phyloP scores from a whole-genome alignment of 2,797 vertebrate species.

The Gobionotothen gibberifrons region DNA sequence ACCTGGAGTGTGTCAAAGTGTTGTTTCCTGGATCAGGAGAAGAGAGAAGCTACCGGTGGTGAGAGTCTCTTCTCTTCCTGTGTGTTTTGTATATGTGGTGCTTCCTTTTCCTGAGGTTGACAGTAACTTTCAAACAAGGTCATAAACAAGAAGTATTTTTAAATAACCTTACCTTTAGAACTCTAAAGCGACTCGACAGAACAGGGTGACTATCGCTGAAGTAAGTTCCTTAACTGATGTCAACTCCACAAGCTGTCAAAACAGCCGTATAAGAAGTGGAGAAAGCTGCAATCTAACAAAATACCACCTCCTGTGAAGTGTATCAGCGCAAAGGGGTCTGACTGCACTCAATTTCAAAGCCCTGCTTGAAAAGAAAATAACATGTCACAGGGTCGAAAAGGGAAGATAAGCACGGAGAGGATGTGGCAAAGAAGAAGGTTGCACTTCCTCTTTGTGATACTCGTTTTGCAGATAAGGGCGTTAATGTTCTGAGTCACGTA shows the following conservation, averaged over 20 bases:
- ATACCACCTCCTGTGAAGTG: conserved; percentile 39
- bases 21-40: conserved; percentile 57
- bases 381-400: conserved; percentile 41
- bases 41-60: conserved; percentile 23
- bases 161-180: conserved; percentile 76
- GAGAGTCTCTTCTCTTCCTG: conserved; percentile 36
- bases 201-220: conserved; percentile 49
- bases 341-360: conserved; percentile 41
- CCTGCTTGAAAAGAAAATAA: conserved; percentile 43
- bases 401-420: conserved; percentile 68
- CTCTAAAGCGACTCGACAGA: conserved; percentile 38
- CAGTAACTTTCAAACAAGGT: conserved; percentile 73
- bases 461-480: conserved; percentile 37
- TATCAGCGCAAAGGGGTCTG: conserved; percentile 26
- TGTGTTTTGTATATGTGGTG: conserved; percentile 53
- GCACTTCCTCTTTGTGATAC: conserved; percentile 76
- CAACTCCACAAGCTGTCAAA: conserved; percentile 52
- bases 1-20: conserved; percentile 55
- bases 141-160: conserved; percentile 55
- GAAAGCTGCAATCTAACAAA: conserved; percentile 38
- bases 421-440: conserved; percentile 63
- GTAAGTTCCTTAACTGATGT: conserved; percentile 54
- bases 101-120: conserved; percentile 74
- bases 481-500: conserved; percentile 43
- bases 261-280: conserved; percentile 25